Evolutionary conservation across 2,888 invertebrate genomes (phyloP), one percentile per base, ranked within the genome.

Genomic region (Nemapogon koenigi): DNA sequence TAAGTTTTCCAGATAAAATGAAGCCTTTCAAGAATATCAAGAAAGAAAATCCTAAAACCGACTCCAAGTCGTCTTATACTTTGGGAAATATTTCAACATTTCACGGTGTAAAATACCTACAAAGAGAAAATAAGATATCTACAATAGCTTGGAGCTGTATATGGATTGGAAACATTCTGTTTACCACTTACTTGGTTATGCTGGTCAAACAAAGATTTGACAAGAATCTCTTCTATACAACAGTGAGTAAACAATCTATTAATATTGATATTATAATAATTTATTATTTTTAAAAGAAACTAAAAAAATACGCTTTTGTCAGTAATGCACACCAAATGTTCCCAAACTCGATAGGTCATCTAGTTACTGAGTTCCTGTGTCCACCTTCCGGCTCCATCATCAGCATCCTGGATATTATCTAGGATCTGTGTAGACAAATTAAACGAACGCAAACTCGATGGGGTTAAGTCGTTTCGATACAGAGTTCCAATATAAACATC

Each of bases 151-250:
- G 73, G 73, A 41, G 43, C 2, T 6, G 45, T 1, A 35, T 58
- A 0, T 50, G 71, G 47, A 1, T 55, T 0, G 32, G 41, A 0
- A 68, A 62, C 39, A 2, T 59, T 0, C 2, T 55, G 0, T 28
- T 61, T 4, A 67, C 62, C 0, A 37, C 53, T 0, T 44, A 46
- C 0, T 68, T 68, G 30, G 43, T 73, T 8, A 22, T 63, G 14
- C 51, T 65, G 0, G 61, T 71, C 16, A 62, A 54, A 19, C 44
- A 61, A 4, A 60, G 62, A 45, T 70, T 62, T 26, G 53, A 60
- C 16, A 60, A 59, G 15, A 64, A 61, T 19, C 59, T 65, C 41
- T 62, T 75, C 18, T 58, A 65, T 6, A 75, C 71, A 2, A 48
- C 56, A 53, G 75, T 72, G 40, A 49, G 47, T 33, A 15, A 18